Evolutionary conservation across 2,888 invertebrate species (phyloP).

Genomic region (Adelphocoris suturalis): DNA sequence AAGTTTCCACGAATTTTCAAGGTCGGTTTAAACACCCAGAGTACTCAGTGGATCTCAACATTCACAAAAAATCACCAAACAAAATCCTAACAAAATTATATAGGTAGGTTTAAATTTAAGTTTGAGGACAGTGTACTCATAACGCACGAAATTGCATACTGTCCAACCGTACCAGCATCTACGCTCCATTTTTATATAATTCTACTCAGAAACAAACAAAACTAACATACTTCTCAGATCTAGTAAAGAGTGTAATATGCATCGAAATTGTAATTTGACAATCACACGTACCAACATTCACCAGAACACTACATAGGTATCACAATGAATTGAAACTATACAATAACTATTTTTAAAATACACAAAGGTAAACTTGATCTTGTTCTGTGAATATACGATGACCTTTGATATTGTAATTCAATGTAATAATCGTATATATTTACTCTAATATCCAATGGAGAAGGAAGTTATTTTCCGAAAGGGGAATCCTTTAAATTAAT

Average conservation of each 20-base stretch:
- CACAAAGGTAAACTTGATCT: neutral
- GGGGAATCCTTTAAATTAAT: no score
- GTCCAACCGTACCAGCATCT: no score
- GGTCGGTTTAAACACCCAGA: no score
- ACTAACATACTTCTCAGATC: neutral
- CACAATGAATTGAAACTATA: conserved; percentile 39
- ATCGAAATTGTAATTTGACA: neutral
- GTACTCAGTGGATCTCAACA: no score
- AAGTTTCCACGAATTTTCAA: no score
- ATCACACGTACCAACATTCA: neutral
- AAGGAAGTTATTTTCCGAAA: neutral
- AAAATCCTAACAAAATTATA: no score
- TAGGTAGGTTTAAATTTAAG: no score
- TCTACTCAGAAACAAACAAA: neutral
- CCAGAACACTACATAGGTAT: conserved; percentile 32
- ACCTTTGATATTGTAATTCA: neutral
- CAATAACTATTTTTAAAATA: neutral
- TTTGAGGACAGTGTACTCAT: no score
- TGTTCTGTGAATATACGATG: neutral
- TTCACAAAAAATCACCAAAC: no score
- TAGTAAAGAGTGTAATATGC: neutral
- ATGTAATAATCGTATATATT: neutral
- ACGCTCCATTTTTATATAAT: no score
- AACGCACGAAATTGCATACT: no score
- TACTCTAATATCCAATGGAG: neutral